A percentile compares a stretch with the other conserved stretches of the same genome.
Evolutionary conservation across 1,140 invertebrate genomes (phyloP).

Genomic region (Limonius californicus): DNA sequence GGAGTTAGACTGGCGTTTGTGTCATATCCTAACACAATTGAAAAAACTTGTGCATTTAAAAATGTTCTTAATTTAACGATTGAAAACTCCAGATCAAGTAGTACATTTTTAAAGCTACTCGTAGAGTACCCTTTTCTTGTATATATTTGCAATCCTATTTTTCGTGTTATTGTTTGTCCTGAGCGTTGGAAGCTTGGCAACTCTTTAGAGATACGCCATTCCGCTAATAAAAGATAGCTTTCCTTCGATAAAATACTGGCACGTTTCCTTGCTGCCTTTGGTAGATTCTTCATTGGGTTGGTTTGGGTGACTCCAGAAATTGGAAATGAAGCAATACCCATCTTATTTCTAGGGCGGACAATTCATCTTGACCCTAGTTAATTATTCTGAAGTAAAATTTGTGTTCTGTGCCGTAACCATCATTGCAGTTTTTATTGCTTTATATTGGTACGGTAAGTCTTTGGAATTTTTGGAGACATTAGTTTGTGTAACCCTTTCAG

Average conservation of each 20-base stretch:
- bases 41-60: conserved; percentile 51
- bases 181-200: conserved; percentile 71
- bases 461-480: no score
- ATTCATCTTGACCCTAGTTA: no score
- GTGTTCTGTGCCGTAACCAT: no score
- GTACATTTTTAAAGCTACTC: conserved; percentile 60
- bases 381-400: no score
- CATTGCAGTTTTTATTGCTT: no score
- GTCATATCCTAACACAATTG: conserved; percentile 85
- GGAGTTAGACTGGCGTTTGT: conserved; percentile 78
- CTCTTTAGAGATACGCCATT: conserved; percentile 30
- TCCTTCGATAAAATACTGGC: background rate
- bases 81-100: no score
- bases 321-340: no score
- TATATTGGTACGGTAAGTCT: no score
- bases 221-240: background rate
- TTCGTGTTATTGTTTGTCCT: conserved; percentile 86
- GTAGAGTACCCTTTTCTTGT: no score
- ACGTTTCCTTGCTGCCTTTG: background rate
- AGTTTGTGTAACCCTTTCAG: no score
- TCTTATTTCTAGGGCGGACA: no score
- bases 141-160: conserved; percentile 82
- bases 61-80: background rate
- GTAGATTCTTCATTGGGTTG: background rate
- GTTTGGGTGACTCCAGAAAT: background rate